Evolutionary conservation across 2,888 invertebrate genomes (phyloP), one percentile per base, ranked within the genome.

Genomic region (Linyphia triangularis): DNA sequence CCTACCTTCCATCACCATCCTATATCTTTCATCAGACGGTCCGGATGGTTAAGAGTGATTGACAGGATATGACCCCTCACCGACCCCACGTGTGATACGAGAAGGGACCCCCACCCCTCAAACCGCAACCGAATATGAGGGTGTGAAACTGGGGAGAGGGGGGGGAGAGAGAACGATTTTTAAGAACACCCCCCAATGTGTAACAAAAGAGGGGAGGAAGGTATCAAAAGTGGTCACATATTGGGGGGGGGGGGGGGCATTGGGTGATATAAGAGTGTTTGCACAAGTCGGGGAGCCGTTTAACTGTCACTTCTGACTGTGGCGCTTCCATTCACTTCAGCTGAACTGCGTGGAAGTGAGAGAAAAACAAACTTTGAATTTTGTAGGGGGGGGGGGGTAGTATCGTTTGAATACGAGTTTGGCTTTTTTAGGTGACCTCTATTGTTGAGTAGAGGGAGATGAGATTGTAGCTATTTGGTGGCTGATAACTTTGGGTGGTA

Each of bases 221-320:
- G 28, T 30, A 78, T 51, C 79, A 72, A 86, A 79, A 86, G 85
- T 86, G 79, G 85, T 86, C 79, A 72, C 85, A 86, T 79, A 86
- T 86, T 79, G 85, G 79, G 57, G n/a, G 67, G 30, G 51, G 28
- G 85, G 65, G 70, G 61, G 22, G 22, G n/a, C n/a, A n/a, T n/a
- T n/a, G n/a, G n/a, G n/a, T n/a, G n/a, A n/a, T n/a, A n/a, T n/a
- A n/a, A 9, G 59, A 81, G 70, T 79, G 85, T 86, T 86, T 86
- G 85, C 85, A 63, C 33, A 86, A 79, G 85, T 37, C 37, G 79
- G 65, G 51, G 67, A 16, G 70, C 28, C 79, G 73, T 84, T 77
- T 75, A 84, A 79, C 85, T 86, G 85, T 86, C 85, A 86, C 79
- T 86, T 79, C 69, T 72, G 51, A 43, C 33, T 57, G n/a, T 24